Percentiles rank a stretch among this genome's conserved stretches.
phyloP scores from a whole-genome alignment of 2,888 invertebrate genomes.

The Harpagoxenus sublaevis region DNA sequence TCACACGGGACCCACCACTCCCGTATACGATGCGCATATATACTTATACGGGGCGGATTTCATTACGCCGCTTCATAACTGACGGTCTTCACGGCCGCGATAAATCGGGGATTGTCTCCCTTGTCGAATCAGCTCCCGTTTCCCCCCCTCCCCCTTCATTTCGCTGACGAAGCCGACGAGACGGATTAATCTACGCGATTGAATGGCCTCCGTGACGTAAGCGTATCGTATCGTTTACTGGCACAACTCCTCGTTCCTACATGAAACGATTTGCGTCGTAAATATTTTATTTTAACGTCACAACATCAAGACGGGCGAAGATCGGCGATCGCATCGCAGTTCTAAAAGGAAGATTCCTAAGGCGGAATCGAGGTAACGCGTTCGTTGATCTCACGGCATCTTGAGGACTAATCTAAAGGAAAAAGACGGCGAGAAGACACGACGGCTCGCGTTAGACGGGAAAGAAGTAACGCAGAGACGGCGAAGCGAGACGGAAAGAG shows the following conservation, averaged over 20 bases:
- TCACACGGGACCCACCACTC: constrained; percentile 76
- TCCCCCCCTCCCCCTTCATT: constrained; percentile 25
- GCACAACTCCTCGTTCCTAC: constrained; percentile 23
- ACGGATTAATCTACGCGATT: constrained; percentile 75
- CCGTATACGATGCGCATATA: constrained; percentile 64
- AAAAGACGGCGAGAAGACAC: constrained; percentile 12
- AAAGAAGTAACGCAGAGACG: constrained; percentile 46
- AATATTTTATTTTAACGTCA: constrained; percentile 40
- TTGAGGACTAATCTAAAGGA: constrained; percentile 9
- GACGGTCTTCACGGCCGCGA: constrained; percentile 76
- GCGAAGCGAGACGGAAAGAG: constrained; percentile 58
- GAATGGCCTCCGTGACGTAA: constrained; percentile 55
- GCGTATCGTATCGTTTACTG: constrained; percentile 15
- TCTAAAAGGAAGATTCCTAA: not conserved
- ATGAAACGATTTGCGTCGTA: constrained; percentile 30
- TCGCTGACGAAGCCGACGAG: constrained; percentile 63
- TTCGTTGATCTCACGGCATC: constrained; percentile 52
- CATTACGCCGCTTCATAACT: constrained; percentile 84
- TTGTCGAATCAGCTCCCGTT: constrained; percentile 76
- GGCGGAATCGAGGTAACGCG: constrained; percentile 25
- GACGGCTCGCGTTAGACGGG: constrained; percentile 21
- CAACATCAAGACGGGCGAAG: constrained; percentile 1
- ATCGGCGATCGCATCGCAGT: constrained; percentile 11
- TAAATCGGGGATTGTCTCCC: constrained; percentile 81
- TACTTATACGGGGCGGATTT: constrained; percentile 78